A percentile compares a stretch with the other conserved stretches of the same genome.
These are phyloP conservation scores for Tetranychus urticae DNA, from an alignment of 1,140 invertebrate genomes.

Conservation along the genomic window DNA sequence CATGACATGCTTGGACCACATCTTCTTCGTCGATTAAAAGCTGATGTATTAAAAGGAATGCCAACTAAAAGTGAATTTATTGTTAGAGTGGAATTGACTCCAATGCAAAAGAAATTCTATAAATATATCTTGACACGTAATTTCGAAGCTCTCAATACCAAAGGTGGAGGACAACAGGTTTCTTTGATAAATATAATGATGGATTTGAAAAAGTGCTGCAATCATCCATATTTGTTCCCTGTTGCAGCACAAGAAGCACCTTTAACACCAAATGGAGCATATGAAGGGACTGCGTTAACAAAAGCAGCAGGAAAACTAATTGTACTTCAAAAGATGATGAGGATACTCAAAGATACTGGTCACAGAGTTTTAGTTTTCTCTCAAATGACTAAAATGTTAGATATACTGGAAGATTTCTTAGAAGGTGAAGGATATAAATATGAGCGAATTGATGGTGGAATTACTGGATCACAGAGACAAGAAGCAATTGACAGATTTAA, in stretches of 20 bases:
- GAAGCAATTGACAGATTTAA: conserved; percentile 91
- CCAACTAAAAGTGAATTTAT: conserved; percentile 99
- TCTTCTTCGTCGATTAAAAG: conserved; percentile 89
- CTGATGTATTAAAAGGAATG: conserved; percentile 94
- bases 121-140: conserved; percentile 97
- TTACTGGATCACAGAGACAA: conserved; percentile 79
- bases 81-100: conserved; percentile 89
- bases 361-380: conserved; percentile 98
- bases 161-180: conserved; percentile 74
- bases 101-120: conserved; percentile 99
- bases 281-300: conserved; percentile 70
- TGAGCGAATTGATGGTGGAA: conserved; percentile 94
- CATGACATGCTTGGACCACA: conserved; percentile 96
- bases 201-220: conserved; percentile 99
- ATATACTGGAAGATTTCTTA: conserved; percentile 92
- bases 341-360: conserved; percentile 62
- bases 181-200: conserved; percentile 98
- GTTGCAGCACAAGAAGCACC: conserved; percentile 61
- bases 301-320: conserved; percentile 92
- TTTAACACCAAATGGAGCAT: conserved; percentile 69
- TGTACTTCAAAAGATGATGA: conserved; percentile 81
- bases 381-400: conserved; percentile 99
- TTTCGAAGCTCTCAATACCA: conserved; percentile 88
- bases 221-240: conserved; percentile 96
- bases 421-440: conserved; percentile 96